Percentiles rank a stretch among this genome's conserved stretches.
Evolutionary conservation across 1,140 invertebrate species (phyloP).

Genomic region (Globodera ellingtonae): DNA sequence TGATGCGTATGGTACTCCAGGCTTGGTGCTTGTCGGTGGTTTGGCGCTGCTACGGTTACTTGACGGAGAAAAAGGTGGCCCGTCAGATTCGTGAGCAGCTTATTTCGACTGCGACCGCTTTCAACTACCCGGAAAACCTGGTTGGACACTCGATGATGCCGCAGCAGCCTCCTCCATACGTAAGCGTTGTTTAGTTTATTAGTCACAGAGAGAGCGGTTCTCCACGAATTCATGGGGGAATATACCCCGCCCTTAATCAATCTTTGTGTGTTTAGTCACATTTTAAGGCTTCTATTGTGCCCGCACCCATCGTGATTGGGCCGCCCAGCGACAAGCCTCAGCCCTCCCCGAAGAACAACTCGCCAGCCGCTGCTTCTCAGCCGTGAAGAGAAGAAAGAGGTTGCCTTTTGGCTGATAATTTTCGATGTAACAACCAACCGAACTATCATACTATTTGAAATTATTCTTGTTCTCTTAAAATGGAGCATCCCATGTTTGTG

Average conservation of each 20-base stretch:
- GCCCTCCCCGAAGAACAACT: background rate
- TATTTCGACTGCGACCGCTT: conserved; percentile 56
- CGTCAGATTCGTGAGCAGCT: conserved; percentile 62
- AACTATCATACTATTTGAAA: background rate
- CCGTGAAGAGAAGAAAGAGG: background rate
- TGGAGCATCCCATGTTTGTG: background rate
- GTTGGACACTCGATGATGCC: conserved; percentile 31
- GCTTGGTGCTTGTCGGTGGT: conserved; percentile 62
- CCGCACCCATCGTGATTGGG: background rate
- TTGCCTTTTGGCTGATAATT: background rate
- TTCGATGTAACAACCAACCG: background rate
- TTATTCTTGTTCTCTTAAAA: too few species aligned
- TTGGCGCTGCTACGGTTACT: conserved; percentile 63
- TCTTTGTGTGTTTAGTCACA: too few species aligned
- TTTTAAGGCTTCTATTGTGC: background rate
- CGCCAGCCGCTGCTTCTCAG: background rate
- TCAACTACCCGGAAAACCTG: conserved; percentile 61
- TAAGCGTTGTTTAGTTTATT: background rate
- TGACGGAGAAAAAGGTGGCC: conserved; percentile 64
- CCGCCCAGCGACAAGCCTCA: background rate
- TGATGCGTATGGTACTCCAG: conserved; percentile 61
- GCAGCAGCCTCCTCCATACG: conserved; percentile 57
- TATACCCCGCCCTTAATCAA: too few species aligned
- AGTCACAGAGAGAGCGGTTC: too few species aligned
- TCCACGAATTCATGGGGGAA: too few species aligned